Evolutionary conservation across 1,140 invertebrate genomes (phyloP).

Genomic region (Sminthurides bifidus): DNA sequence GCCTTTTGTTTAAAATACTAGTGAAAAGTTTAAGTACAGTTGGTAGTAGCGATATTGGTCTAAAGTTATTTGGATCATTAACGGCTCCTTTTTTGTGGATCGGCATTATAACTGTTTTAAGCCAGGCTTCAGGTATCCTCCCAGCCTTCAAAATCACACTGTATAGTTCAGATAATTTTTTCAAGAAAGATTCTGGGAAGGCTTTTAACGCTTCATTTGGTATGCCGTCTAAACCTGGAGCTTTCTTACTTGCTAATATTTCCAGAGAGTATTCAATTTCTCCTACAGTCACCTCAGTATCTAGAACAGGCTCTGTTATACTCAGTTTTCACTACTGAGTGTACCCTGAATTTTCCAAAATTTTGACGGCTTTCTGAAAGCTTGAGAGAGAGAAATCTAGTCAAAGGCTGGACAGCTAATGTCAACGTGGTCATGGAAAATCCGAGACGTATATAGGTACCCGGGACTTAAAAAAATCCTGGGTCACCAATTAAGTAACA

Average conservation of each 20-base stretch:
- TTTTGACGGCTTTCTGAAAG: too few relatives aligned
- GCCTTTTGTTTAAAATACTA: slow-evolving; percentile 1
- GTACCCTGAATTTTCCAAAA: too few relatives aligned
- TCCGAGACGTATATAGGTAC: too few relatives aligned
- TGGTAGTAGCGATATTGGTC: slow-evolving; percentile 9
- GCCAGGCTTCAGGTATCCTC: background rate
- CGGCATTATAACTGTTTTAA: slow-evolving; percentile 7
- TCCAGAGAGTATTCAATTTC: too few relatives aligned
- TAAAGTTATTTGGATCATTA: slow-evolving; percentile 7
- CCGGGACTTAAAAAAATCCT: too few relatives aligned
- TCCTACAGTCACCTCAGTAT: too few relatives aligned
- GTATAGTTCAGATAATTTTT: background rate
- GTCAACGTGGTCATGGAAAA: too few relatives aligned
- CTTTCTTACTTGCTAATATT: slow-evolving; percentile 5
- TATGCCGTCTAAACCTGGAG: slow-evolving; percentile 6
- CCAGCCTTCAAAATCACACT: background rate
- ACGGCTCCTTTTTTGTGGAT: slow-evolving; percentile 13
- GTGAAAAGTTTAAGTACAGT: slow-evolving; percentile 13
- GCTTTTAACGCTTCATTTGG: slow-evolving; percentile 17
- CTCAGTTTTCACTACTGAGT: too few relatives aligned
- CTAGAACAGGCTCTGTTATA: too few relatives aligned
- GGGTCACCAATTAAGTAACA: too few relatives aligned
- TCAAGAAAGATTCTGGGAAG: background rate
- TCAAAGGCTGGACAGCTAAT: too few relatives aligned
- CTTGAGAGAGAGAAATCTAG: too few relatives aligned